phyloP scores from a whole-genome alignment of 2,888 invertebrate genomes.

The Yponomeuta evonymella region DNA sequence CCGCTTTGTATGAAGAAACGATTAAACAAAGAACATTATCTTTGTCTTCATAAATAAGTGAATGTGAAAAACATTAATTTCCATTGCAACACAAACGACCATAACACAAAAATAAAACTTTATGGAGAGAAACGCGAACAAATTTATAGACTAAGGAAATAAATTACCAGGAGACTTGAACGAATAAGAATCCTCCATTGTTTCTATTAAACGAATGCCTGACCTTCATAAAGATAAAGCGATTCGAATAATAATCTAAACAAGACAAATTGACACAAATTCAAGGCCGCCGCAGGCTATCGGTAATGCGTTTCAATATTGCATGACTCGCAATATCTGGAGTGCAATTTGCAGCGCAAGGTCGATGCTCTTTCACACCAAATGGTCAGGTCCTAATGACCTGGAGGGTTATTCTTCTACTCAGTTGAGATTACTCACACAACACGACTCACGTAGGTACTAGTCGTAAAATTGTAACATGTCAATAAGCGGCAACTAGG shows the following conservation, averaged over 20 bases:
- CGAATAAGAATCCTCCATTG: not conserved
- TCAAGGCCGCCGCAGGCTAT: not conserved
- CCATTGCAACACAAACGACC: too few relatives aligned
- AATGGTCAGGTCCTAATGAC: constrained; percentile 4
- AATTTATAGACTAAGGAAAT: too few relatives aligned
- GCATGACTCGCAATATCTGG: not conserved
- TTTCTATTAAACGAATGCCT: not conserved
- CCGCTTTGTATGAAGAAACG: too few relatives aligned
- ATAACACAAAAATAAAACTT: too few relatives aligned
- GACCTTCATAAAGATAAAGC: not conserved
- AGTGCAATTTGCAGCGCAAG: constrained; percentile 11
- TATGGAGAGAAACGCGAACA: too few relatives aligned
- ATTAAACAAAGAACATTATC: too few relatives aligned
- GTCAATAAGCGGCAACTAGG: too few relatives aligned
- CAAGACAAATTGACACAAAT: constrained; percentile 3
- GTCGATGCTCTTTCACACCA: constrained; percentile 10
- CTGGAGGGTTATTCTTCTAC: not conserved
- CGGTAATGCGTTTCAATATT: not conserved
- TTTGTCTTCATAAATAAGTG: too few relatives aligned
- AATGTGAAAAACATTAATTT: too few relatives aligned
- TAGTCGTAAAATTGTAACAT: too few relatives aligned
- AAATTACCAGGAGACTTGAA: not conserved
- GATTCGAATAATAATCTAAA: not conserved
- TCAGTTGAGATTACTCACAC: not conserved
- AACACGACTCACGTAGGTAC: too few relatives aligned